Evolutionary conservation across 2,113 vertebrate genomes (phyloP), one percentile per base, ranked within the genome.

Genomic region (Hydrochoerus hydrochaeris): DNA sequence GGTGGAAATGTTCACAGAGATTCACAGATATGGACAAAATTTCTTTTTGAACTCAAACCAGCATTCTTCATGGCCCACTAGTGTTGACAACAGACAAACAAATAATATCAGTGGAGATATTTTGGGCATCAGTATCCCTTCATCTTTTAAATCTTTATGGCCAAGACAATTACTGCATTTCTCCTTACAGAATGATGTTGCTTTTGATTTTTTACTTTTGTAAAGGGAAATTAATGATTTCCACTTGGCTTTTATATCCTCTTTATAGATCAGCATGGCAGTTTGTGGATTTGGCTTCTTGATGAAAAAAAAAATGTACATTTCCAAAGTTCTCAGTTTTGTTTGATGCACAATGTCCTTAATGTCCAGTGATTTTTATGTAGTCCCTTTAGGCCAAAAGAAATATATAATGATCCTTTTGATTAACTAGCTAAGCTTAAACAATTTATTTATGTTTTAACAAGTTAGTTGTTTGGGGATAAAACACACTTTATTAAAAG

Each of bases 161-260:
- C 54, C 87, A 8, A 16, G 5, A 73, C 19, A 41, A 35, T 41
- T 90, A 62, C 12, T 44, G 19, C 16, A 62, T 0, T 85, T 58
- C 69, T 52, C 38, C 28, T 7, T 85, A n/a, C n/a, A 85, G 65
- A 75, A 24, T 19, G 24, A 57, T 62, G 30, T 17, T 85, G 80
- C n/a, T 49, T 91, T 11, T 67, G 65, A 35, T 82, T 49, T 73
- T 78, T 88, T 84, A 86, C 65, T 94, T 95, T 91, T 83, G 52
- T 81, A 90, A 54, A 44, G 60, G 46, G 1, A 24, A 78, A 49
- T 8, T 30, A 95, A 75, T 69, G 73, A 77, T 91, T 57, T 83
- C 46, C 22, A 63, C 46, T 95, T 85, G 16, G 44, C 32, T 46
- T 2, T 3, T 81, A 88, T 58, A 58, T 26, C 26, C 52, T n/a